Evolutionary conservation across 1,140 invertebrate genomes (phyloP), one percentile per base, ranked within the genome.

Genomic region (Diorhabda elongata): DNA sequence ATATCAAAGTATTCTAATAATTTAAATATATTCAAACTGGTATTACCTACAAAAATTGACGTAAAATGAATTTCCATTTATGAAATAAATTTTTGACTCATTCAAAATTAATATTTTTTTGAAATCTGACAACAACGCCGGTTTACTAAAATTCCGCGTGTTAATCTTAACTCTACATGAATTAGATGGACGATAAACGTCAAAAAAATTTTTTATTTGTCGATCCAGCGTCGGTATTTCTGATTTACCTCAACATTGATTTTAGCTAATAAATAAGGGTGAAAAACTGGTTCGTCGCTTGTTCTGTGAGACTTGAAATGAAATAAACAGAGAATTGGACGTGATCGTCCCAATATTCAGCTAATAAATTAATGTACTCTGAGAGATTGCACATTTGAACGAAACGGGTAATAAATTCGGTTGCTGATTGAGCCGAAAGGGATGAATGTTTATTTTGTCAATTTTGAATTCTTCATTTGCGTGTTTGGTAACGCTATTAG

Each of bases 161-260:
- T 43, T 61, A 42, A 8, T 43, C n/a, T 44, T 42, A 56, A 56
- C 26, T 61, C 58, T 11, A 44, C 61, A 52, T 74, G 75, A 77
- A 76, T 76, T 75, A 74, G 75, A 75, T 73, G 71, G 65, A 67
- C 74, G 71, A 76, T 77, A 74, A 75, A 77, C 69, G 75, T 76
- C 75, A 71, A 66, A 44, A 68, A 66, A 65, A 69, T 70, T 71
- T 71, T 76, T 75, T 71, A 44, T 67, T 66, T 59, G 44, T 64
- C 42, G 65, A 63, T 8, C 47, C 6, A n/a, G 6, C 61, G 62
- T 72, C 61, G 42, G 66, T 66, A 69, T 63, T 69, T 58, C 73
- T 74, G 75, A 75, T 76, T 76, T 75, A 75, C 72, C 73, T 77
- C 75, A 74, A 77, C 74, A 75, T 75, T 74, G 75, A 77, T 77